phyloP scores from a whole-genome alignment of 2,888 invertebrate genomes.

The Amorpha juglandis region DNA sequence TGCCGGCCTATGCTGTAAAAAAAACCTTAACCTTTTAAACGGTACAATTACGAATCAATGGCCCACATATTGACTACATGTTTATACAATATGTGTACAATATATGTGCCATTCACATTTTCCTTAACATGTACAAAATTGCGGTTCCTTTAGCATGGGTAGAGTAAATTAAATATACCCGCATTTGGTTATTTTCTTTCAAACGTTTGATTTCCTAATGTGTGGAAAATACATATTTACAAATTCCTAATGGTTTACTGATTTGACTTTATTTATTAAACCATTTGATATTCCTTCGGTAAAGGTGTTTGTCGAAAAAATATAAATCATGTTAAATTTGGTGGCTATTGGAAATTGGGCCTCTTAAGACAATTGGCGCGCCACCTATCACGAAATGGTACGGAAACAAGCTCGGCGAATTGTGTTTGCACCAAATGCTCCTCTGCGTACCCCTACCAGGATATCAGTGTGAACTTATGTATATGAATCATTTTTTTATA shows the following conservation, averaged over 20 bases:
- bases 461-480: too few relatives aligned
- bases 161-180: conserved; percentile 16
- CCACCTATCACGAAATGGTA: too few relatives aligned
- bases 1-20: too few relatives aligned
- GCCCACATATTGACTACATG: neutral
- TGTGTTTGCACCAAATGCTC: too few relatives aligned
- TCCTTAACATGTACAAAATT: conserved; percentile 6
- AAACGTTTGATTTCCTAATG: neutral
- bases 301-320: neutral
- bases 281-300: neutral
- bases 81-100: neutral
- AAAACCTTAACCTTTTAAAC: neutral
- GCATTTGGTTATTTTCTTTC: conserved; percentile 7
- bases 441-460: too few relatives aligned
- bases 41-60: neutral
- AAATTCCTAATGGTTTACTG: neutral
- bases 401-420: too few relatives aligned
- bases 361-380: neutral
- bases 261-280: neutral
- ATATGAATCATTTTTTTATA: too few relatives aligned
- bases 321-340: neutral
- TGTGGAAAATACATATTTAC: conserved; percentile 12
- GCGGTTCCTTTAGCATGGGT: neutral
- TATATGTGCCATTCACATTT: neutral
- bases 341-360: neutral